Evolutionary conservation across 1,140 invertebrate species (phyloP).

Genomic region (Cyrtorhinus lividipennis): DNA sequence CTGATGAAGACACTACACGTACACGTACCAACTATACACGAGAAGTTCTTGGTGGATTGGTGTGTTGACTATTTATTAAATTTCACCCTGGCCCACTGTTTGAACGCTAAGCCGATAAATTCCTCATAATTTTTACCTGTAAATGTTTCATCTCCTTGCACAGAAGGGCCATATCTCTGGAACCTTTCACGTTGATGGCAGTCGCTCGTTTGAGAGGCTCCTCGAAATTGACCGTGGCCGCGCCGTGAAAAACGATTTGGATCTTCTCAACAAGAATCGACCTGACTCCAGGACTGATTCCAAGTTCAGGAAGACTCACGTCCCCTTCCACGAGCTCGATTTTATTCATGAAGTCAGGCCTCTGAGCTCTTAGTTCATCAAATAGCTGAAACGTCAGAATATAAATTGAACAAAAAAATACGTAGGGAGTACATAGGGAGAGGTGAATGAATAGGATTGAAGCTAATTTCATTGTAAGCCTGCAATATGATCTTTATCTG

Average conservation of each 20-base stretch:
- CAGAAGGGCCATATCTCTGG: conserved; percentile 44
- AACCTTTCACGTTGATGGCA: conserved; percentile 43
- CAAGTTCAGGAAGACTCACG: conserved; percentile 53
- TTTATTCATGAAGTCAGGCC: conserved; percentile 30
- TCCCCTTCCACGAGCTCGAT: conserved; percentile 57
- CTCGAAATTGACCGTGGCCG: conserved; percentile 74
- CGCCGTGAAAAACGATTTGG: conserved; percentile 56
- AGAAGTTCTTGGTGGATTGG: too few species aligned
- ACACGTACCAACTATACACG: too few species aligned
- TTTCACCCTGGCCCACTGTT: too few species aligned
- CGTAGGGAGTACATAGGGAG: too few species aligned
- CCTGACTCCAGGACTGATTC: conserved; percentile 53
- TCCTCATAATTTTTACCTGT: conserved; percentile 41
- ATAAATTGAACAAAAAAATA: too few species aligned
- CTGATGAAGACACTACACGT: too few species aligned
- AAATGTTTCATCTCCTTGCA: conserved; percentile 47
- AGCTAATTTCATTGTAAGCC: too few species aligned
- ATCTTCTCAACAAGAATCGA: conserved; percentile 32
- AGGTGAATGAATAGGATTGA: too few species aligned
- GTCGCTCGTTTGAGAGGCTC: conserved; percentile 55
- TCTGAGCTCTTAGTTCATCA: conserved; percentile 32
- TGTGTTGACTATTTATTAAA: too few species aligned
- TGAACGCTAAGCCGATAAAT: too few species aligned
- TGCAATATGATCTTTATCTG: too few species aligned
- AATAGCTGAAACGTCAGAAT: conserved; percentile 35